Evolutionary conservation across 37 sponge, comb jelly and placozoan species (phyloP), one percentile per base, ranked within the genome.

Genomic region (Beroe ovata): DNA sequence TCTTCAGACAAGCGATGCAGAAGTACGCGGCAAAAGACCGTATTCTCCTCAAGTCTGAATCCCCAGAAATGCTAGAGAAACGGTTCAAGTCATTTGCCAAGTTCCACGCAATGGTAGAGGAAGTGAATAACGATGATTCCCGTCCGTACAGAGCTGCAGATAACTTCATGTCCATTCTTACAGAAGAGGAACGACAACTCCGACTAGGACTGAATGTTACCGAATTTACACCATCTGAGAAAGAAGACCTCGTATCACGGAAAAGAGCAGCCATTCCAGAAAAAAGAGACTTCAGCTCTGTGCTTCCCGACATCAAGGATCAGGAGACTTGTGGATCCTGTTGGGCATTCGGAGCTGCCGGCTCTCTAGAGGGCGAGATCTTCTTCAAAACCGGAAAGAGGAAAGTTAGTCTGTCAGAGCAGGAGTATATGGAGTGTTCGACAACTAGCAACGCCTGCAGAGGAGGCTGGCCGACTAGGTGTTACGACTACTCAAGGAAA

Each of bases 351-450:
- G 36, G 38, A 6, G 71, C 71, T 71, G 34, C 71, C 18, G 71
- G 38, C 29, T 35, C 71, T 36, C 71, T 71, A 19, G 71, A 71
- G 29, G 71, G 71, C 6, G n/a, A n/a, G n/a, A n/a, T n/a, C n/a
- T n/a, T n/a, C n/a, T n/a, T n/a, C n/a, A n/a, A n/a, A n/a, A n/a
- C 21, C 63, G 20, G 38, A 8, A 35, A 35, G 71, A 18, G 16
- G 11, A 29, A 29, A 2, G 29, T 71, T 35, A 71, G 71, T 35
- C 36, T 35, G 38, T 36, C 38, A 35, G 71, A 71, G 34, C 71
- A 71, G 29, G 71, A 71, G 71, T 71, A 71, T 30, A 29, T 71
- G 71, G 71, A 71, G 16, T 71, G 71, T 29, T 29, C 71, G 8
- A 71, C 38, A 35, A 29, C 6, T 21, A 35, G 71, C 3, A 29